Conservation (phyloP, 2,888 invertebrate species). For the Microctonus hyperodae region DNA sequence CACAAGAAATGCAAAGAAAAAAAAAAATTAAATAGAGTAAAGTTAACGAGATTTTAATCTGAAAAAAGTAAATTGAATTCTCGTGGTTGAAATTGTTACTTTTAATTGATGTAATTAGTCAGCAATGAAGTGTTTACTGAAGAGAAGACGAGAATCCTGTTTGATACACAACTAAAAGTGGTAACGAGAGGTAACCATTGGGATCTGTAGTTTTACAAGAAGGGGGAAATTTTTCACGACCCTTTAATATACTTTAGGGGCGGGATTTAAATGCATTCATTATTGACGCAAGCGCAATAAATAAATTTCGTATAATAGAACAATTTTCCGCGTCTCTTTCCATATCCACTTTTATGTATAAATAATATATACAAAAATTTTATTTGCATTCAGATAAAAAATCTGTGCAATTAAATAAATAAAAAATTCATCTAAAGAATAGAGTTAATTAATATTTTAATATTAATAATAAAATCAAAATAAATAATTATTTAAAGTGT, state of each 20-base stretch:
- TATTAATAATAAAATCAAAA: no score
- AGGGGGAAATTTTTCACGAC: slow-evolving; percentile 23
- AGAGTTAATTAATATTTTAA: no score
- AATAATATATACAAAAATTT: no score
- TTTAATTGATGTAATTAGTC: slow-evolving; percentile 61
- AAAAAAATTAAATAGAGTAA: not conserved
- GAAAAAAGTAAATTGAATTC: no score
- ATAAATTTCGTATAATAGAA: not conserved
- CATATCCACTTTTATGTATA: no score
- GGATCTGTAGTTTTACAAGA: slow-evolving; percentile 14
- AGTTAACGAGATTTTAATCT: not conserved
- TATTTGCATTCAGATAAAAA: not conserved
- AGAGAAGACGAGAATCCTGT: slow-evolving; percentile 45
- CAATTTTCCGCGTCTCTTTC: not conserved
- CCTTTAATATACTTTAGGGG: slow-evolving; percentile 41
- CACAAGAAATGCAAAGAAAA: no score
- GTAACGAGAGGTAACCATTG: slow-evolving; percentile 39
- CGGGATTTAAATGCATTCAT: slow-evolving; percentile 48
- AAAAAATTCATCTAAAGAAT: no score
- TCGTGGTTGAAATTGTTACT: slow-evolving; percentile 39
- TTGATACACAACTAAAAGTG: slow-evolving; percentile 47
- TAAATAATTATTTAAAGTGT: no score
- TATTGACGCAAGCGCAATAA: slow-evolving; percentile 51
- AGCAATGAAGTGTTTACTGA: slow-evolving; percentile 58
- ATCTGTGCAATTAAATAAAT: not conserved